Evolutionary conservation across 2,113 vertebrate species (phyloP), one percentile per base, ranked within the genome.

Genomic region (Scomber colias): DNA sequence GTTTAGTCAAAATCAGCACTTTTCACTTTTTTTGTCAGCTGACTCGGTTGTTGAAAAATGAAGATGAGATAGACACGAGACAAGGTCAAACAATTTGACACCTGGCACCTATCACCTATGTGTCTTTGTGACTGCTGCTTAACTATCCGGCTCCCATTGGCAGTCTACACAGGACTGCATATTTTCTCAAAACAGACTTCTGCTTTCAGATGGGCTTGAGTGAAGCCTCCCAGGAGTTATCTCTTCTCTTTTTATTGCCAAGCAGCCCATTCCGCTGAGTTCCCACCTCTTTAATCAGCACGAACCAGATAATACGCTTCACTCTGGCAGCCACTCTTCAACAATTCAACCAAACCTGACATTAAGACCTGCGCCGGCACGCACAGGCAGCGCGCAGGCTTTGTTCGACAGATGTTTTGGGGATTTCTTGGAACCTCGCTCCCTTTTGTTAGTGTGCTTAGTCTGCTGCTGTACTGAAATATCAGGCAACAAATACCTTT

Each of bases 221-320:
- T 0, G 15, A 51, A 79, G 44, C 54, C 9, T 82, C 74, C 21
- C 59, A 56, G 27, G 21, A 53, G 40, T 79, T 84, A 80, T 85
- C 63, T 77, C 19, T 3, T 5, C 0, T 7, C 27, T 40, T 74
- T 75, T 73, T 64, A 7, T 21, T 61, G 71, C 50, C 49, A 65
- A 50, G 64, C n/a, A 3, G n/a, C 35, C 21, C 19, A 3, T 60
- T 72, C n/a, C 4, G 14, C 69, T 6, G 54, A 27, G 49, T 75
- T 86, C 77, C 73, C 83, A 77, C 46, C 85, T 83, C 82, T 87
- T 2, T 80, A 87, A 88, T 88, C 75, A 85, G 63, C 83, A 45
- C 44, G 44, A 76, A 76, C 62, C 72, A 79, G 87, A 90, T 90
- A 57, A 79, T 10, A 54, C 46, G 49, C 70, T 15, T 35, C 10